phyloP scores from a whole-genome alignment of 2,797 vertebrate species.

The Knipowitschia caucasica region DNA sequence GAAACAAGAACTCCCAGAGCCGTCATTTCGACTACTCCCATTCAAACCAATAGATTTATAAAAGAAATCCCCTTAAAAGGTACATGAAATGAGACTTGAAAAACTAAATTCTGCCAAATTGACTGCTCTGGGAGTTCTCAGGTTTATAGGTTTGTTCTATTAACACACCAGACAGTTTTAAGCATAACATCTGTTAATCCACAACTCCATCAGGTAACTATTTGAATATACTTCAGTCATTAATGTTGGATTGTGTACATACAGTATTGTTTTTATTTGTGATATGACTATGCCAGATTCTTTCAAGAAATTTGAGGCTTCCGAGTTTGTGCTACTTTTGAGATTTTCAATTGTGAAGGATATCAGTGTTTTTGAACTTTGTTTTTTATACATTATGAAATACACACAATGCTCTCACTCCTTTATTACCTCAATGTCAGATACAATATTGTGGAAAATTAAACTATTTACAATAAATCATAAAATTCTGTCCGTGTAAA shows the following conservation, averaged over 20 bases:
- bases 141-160: too few relatives aligned
- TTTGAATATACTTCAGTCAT: neutral
- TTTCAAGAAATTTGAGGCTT: neutral
- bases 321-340: neutral
- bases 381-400: conserved; percentile 7
- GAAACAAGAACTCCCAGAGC: too few relatives aligned
- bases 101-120: too few relatives aligned
- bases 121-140: too few relatives aligned
- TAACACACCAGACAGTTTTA: too few relatives aligned
- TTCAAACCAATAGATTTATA: too few relatives aligned
- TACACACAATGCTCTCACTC: conserved; percentile 42
- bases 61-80: too few relatives aligned
- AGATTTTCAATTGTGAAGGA: neutral
- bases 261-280: neutral
- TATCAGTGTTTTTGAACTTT: neutral
- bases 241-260: neutral
- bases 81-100: too few relatives aligned
- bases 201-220: too few relatives aligned
- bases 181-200: too few relatives aligned
- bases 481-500: conserved; percentile 50
- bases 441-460: conserved; percentile 65
- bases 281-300: neutral
- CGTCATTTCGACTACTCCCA: too few relatives aligned
- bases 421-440: conserved; percentile 69
- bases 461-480: conserved; percentile 71